These are phyloP conservation scores for Chiloscyllium punctatum DNA, from an alignment of 2,797 vertebrate genomes.

Conservation along the genomic window DNA sequence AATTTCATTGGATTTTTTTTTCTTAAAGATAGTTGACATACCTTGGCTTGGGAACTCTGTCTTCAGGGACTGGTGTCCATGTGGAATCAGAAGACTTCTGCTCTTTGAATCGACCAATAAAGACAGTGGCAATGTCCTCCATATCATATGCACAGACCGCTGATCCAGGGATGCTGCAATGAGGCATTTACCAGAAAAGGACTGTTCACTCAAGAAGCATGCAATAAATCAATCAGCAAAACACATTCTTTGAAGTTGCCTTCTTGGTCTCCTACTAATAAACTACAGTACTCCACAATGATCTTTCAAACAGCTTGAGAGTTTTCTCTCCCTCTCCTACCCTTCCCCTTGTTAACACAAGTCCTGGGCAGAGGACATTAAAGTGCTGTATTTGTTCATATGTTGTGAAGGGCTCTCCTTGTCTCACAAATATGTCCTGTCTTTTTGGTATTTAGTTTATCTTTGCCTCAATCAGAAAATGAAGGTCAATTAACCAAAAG, in stretches of 20 bases:
- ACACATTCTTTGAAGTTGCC: neutral
- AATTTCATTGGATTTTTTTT: neutral
- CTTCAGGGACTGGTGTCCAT: slow-evolving; percentile 95
- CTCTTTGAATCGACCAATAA: slow-evolving; percentile 96
- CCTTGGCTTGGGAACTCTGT: slow-evolving; percentile 92
- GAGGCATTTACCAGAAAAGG: slow-evolving; percentile 51
- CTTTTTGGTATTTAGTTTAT: neutral
- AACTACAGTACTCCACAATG: neutral
- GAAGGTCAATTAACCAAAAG: neutral
- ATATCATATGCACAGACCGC: slow-evolving; percentile 97
- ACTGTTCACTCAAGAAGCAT: slow-evolving; percentile 48
- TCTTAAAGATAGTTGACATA: slow-evolving; percentile 46
- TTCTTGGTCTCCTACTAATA: slow-evolving; percentile 6
- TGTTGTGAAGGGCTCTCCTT: neutral
- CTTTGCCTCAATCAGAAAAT: neutral
- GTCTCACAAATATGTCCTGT: neutral
- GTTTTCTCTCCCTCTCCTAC: neutral
- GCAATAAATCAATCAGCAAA: slow-evolving; percentile 13
- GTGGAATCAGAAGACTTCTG: slow-evolving; percentile 96
- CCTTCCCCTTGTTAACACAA: neutral
- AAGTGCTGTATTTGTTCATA: neutral
- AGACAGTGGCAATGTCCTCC: slow-evolving; percentile 84
- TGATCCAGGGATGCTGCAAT: slow-evolving; percentile 90
- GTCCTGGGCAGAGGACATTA: neutral
- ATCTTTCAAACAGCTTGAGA: neutral